A percentile compares a stretch with the other conserved stretches of the same genome.
These are phyloP conservation scores for Apogon talboti DNA, from an alignment of 2,797 vertebrate genomes.

Conservation along the genomic window DNA sequence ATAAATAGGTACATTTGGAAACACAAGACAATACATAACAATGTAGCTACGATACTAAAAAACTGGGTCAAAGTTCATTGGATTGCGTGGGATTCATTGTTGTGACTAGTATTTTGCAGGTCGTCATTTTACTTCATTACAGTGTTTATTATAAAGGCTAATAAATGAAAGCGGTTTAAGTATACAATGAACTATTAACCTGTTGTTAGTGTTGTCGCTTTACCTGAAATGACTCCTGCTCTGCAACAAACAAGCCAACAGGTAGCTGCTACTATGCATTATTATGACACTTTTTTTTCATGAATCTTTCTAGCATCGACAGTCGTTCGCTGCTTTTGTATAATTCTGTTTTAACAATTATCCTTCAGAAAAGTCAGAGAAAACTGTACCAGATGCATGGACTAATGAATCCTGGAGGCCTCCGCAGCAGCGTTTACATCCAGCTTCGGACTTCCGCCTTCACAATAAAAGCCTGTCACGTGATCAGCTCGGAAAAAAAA, in stretches of 20 bases:
- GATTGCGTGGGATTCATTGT: background rate
- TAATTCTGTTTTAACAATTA: too few relatives aligned
- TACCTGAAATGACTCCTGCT: background rate
- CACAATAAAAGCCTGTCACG: slow-evolving; percentile 58
- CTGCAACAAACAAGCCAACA: background rate
- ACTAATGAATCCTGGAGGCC: slow-evolving; percentile 4
- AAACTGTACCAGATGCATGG: too few relatives aligned
- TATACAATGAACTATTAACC: too few relatives aligned
- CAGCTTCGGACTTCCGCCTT: slow-evolving; percentile 1
- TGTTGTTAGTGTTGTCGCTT: too few relatives aligned
- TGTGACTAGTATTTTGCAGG: too few relatives aligned
- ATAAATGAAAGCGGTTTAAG: too few relatives aligned
- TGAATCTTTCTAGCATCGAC: accelerated
- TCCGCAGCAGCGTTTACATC: slow-evolving; percentile 13
- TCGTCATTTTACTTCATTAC: too few relatives aligned
- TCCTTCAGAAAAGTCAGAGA: accelerated
- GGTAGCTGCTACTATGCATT: background rate
- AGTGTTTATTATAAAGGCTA: too few relatives aligned
- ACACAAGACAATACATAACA: too few relatives aligned
- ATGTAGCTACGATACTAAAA: background rate
- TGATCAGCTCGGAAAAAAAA: background rate
- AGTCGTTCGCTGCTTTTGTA: accelerated
- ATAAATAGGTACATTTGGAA: too few relatives aligned
- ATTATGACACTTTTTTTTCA: background rate
- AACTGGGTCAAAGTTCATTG: slow-evolving; percentile 64